phyloP scores from a whole-genome alignment of 2,797 vertebrate genomes.

The Scomberomorus guttatus region DNA sequence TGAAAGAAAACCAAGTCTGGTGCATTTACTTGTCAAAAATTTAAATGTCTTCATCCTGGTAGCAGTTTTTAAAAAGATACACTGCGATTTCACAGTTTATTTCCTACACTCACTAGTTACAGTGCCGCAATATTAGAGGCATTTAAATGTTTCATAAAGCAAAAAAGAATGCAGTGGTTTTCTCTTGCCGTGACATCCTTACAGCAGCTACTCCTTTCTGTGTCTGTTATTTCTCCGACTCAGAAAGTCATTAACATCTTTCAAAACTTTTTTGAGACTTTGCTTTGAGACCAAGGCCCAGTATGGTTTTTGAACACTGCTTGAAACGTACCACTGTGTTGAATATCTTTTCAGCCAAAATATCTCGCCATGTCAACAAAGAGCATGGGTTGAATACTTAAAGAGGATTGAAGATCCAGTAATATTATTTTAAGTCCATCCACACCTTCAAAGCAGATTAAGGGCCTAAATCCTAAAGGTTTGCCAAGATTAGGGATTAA shows the following conservation, averaged over 20 bases:
- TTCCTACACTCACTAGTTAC: conserved; percentile 11
- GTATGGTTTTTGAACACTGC: conserved; percentile 14
- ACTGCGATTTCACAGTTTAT: conserved; percentile 22
- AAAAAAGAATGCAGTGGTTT: not conserved
- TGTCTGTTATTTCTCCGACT: not conserved
- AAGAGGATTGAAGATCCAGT: conserved; percentile 1
- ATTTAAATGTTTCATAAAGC: conserved; percentile 5
- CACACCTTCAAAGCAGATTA: conserved; percentile 13
- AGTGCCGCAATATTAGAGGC: conserved; percentile 1
- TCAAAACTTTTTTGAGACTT: conserved; percentile 18
- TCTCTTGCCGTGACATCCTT: not conserved
- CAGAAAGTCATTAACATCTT: conserved; percentile 23
- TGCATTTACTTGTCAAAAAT: conserved; percentile 50
- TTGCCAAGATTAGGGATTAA: conserved; percentile 4
- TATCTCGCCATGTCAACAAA: conserved; percentile 8
- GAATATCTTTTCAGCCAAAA: conserved; percentile 19
- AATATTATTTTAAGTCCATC: conserved; percentile 7
- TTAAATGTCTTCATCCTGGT: conserved; percentile 30
- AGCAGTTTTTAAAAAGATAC: conserved; percentile 18
- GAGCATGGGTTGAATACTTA: conserved; percentile 2
- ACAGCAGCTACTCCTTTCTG: not conserved
- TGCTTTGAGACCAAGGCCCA: conserved; percentile 6
- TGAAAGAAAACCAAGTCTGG: conserved; percentile 46
- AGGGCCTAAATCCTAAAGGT: not conserved
- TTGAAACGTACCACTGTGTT: conserved; percentile 7